These are phyloP conservation scores for Leucoma salicis DNA, from an alignment of 2,888 invertebrate genomes.

Conservation along the genomic window DNA sequence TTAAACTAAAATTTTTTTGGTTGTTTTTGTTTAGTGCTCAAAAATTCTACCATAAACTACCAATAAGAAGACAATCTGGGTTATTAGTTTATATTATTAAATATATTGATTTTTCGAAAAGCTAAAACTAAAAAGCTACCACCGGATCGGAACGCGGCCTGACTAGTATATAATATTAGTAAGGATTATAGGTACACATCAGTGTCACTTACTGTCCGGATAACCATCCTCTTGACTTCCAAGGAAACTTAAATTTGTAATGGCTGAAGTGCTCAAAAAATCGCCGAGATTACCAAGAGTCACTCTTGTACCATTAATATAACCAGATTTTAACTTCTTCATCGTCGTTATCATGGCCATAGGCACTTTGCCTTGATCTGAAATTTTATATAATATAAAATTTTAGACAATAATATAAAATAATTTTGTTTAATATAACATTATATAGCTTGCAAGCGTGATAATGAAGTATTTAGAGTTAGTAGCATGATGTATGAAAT, in stretches of 20 bases:
- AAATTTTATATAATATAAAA: conserved; percentile 35
- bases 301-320: conserved; percentile 99
- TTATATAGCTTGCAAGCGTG: conserved; percentile 6
- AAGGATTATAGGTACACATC: too few relatives aligned
- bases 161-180: too few relatives aligned
- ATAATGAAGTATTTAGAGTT: neutral
- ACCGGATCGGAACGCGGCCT: too few relatives aligned
- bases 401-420: neutral
- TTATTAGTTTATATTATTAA: too few relatives aligned
- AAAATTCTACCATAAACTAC: too few relatives aligned
- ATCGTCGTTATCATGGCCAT: conserved; percentile 98
- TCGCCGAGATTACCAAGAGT: conserved; percentile 97
- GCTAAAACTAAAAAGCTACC: too few relatives aligned
- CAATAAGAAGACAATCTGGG: too few relatives aligned
- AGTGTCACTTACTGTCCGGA: conserved; percentile 88
- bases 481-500: too few relatives aligned
- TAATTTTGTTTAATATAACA: too few relatives aligned
- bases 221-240: conserved; percentile 96
- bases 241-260: conserved; percentile 97
- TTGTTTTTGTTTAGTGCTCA: too few relatives aligned
- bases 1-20: too few relatives aligned
- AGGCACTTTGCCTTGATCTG: conserved; percentile 95
- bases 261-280: conserved; percentile 98
- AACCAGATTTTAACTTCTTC: conserved; percentile 98
- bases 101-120: too few relatives aligned